Percentiles rank a stretch among this genome's conserved stretches.
These are phyloP conservation scores for Yponomeuta plumbellus DNA, from an alignment of 2,888 invertebrate species.

Conservation along the genomic window DNA sequence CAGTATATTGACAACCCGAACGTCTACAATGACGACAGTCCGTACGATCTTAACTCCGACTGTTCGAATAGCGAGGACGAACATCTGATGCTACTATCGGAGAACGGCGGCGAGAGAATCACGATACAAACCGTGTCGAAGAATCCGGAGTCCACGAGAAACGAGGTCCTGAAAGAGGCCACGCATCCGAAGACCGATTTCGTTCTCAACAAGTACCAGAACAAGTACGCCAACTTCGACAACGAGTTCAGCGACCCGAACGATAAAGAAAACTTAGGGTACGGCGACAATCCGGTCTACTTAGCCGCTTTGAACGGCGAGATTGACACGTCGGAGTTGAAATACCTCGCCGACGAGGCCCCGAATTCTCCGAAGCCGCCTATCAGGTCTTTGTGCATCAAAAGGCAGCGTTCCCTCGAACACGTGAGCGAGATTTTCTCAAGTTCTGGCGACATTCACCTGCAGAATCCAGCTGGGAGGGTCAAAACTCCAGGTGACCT, in stretches of 20 bases:
- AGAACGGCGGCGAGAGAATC: conserved; percentile 66
- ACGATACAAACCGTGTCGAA: conserved; percentile 63
- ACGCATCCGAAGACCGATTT: conserved; percentile 55
- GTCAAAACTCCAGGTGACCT: conserved; percentile 90
- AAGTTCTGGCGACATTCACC: conserved; percentile 78
- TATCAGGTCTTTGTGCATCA: conserved; percentile 51
- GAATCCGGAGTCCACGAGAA: conserved; percentile 36
- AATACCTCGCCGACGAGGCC: conserved; percentile 37
- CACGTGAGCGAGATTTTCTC: conserved; percentile 86
- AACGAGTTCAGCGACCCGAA: conserved; percentile 69
- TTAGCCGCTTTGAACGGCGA: conserved; percentile 63
- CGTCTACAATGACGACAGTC: conserved; percentile 49
- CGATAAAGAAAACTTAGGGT: conserved; percentile 60
- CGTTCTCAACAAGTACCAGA: conserved; percentile 55
- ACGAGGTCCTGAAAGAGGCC: conserved; percentile 61
- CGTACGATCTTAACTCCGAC: conserved; percentile 55
- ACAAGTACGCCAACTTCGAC: conserved; percentile 65
- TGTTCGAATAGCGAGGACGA: conserved; percentile 72
- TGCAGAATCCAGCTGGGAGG: conserved; percentile 85
- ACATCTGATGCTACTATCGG: conserved; percentile 63
- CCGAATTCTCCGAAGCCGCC: conserved; percentile 47
- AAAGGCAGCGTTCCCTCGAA: conserved; percentile 83
- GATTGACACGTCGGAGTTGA: conserved; percentile 45
- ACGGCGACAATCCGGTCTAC: conserved; percentile 63
- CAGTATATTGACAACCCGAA: conserved; percentile 53